These are phyloP conservation scores for Dexiosoma caninum DNA, from an alignment of 2,888 invertebrate species.

Conservation along the genomic window DNA sequence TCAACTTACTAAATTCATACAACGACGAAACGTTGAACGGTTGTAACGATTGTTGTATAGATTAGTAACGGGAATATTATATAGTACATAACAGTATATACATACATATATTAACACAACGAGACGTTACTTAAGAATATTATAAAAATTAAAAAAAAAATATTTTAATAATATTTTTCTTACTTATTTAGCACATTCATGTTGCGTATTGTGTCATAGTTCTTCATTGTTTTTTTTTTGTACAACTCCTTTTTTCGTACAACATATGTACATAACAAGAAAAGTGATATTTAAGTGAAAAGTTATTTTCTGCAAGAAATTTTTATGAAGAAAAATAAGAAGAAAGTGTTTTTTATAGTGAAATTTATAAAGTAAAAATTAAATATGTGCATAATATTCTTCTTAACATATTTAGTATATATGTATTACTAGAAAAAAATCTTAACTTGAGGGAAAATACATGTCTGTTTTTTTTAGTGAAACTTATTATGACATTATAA, in stretches of 20 bases:
- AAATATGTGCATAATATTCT: neutral
- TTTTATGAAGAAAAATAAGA: neutral
- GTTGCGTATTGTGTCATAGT: conserved; percentile 24
- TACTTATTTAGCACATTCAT: conserved; percentile 1
- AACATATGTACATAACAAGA: neutral
- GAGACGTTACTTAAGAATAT: conserved; percentile 49
- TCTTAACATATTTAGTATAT: neutral
- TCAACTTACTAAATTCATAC: conserved; percentile 49
- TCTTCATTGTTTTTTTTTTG: neutral
- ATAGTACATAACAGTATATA: neutral
- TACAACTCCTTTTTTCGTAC: neutral
- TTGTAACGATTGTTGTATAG: conserved; percentile 52
- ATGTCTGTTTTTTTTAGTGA: neutral
- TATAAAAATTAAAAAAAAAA: neutral
- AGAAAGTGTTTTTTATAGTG: neutral
- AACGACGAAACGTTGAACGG: conserved; percentile 58
- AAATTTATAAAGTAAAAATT: neutral
- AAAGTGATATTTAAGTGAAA: neutral
- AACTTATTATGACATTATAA: conserved; percentile 48
- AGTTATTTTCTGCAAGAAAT: neutral
- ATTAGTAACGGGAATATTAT: conserved; percentile 54
- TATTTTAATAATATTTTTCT: neutral
- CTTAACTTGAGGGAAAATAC: neutral
- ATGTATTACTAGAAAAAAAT: neutral
- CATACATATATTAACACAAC: conserved; percentile 35